Evolutionary conservation across 2,113 vertebrate genomes (phyloP).

Genomic region (Neogale vison): DNA sequence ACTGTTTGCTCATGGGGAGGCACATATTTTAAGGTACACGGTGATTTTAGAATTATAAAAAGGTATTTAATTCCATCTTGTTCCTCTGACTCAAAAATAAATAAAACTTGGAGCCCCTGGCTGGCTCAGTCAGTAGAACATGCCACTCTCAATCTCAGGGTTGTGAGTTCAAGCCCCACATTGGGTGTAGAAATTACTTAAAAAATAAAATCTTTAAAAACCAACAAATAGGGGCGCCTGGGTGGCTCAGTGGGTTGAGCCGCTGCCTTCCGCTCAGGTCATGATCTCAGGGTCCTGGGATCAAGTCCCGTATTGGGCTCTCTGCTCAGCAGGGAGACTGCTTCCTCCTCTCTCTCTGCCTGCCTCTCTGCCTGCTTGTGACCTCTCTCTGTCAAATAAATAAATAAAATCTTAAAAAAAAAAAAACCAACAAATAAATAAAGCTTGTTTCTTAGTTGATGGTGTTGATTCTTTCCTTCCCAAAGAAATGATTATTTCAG

Average conservation of each 20-base stretch:
- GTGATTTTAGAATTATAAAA: constrained; percentile 37
- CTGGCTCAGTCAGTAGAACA: background rate
- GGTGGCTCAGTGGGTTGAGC: no score
- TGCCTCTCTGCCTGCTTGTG: no score
- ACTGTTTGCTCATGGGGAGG: background rate
- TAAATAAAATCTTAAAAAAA: background rate
- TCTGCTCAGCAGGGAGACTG: no score
- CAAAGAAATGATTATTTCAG: background rate
- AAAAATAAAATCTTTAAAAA: background rate
- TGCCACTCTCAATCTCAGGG: background rate
- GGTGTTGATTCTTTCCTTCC: constrained; percentile 9
- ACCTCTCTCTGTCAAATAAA: no score
- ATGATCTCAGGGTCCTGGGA: no score
- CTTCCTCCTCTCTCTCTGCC: no score
- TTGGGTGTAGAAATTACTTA: background rate
- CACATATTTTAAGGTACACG: background rate
- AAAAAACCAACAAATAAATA: background rate
- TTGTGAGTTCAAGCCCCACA: background rate
- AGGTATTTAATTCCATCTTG: background rate
- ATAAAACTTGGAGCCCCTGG: background rate
- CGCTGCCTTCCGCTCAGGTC: no score
- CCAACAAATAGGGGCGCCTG: background rate
- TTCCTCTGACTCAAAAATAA: background rate
- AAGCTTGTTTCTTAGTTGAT: background rate
- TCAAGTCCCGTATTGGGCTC: no score